phyloP scores from a whole-genome alignment of 2,888 invertebrate genomes.

The Lycophotia porphyrea region DNA sequence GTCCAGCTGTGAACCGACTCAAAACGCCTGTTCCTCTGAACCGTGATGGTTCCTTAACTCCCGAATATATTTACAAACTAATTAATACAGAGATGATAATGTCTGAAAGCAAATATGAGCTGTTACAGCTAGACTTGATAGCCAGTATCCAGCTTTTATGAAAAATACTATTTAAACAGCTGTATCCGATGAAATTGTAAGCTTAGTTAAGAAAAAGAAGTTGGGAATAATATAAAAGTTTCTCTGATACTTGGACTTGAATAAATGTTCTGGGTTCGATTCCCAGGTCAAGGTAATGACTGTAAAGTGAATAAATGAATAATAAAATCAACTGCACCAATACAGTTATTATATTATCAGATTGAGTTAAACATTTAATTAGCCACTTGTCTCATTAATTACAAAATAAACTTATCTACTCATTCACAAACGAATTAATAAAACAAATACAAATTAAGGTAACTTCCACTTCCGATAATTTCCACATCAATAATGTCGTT shows the following conservation, averaged over 20 bases:
- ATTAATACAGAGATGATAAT: not conserved
- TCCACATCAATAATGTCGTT: conserved; percentile 30
- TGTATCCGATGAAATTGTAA: not conserved
- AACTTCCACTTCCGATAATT: conserved; percentile 48
- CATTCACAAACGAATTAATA: conserved; percentile 37
- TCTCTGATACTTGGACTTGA: not conserved
- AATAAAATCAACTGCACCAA: not conserved
- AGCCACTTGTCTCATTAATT: conserved; percentile 17
- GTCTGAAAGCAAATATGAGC: not conserved
- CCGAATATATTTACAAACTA: not conserved
- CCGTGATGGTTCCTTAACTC: not conserved
- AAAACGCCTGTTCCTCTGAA: not conserved
- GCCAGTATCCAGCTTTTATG: not conserved
- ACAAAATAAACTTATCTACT: conserved; percentile 25
- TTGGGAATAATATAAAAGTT: not conserved
- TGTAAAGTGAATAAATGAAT: not conserved
- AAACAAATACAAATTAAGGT: conserved; percentile 50
- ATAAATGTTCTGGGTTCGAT: not conserved
- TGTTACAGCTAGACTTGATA: not conserved
- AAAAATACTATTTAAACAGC: not conserved
- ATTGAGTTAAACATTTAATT: conserved; percentile 28
- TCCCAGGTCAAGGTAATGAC: not conserved
- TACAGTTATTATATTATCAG: conserved; percentile 7
- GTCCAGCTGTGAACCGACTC: not conserved
- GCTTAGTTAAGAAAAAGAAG: not conserved